Evolutionary conservation across 2,797 vertebrate genomes (phyloP).

Genomic region (Lithobates sylvaticus): DNA sequence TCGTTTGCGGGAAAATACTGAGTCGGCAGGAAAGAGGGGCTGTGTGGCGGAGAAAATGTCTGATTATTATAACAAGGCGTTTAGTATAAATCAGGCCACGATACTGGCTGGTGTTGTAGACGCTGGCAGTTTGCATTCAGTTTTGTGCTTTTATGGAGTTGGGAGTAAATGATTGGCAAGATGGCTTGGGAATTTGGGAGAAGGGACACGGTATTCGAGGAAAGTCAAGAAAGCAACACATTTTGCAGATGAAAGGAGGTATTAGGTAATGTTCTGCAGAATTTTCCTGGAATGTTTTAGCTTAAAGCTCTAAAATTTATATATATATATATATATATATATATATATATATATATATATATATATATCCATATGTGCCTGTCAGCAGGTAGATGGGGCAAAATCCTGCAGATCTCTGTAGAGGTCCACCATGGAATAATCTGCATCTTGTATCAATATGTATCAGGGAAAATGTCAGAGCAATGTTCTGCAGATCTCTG

Average conservation of each 20-base stretch:
- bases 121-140: slow-evolving; percentile 59
- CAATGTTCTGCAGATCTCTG: not conserved
- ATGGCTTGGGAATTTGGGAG: slow-evolving; percentile 62
- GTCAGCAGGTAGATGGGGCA: not conserved
- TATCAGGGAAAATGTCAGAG: not conserved
- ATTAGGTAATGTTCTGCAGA: not conserved
- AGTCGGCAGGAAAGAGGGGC: slow-evolving; percentile 72
- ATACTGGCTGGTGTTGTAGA: slow-evolving; percentile 64
- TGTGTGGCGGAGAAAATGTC: slow-evolving; percentile 68
- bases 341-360: not conserved
- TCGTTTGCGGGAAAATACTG: slow-evolving; percentile 67
- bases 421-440: not conserved
- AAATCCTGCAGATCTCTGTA: not conserved
- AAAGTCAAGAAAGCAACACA: slow-evolving; percentile 54
- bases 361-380: not conserved
- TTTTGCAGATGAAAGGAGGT: slow-evolving; percentile 8
- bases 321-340: not conserved
- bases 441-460: no score
- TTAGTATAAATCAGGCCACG: slow-evolving; percentile 72
- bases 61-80: slow-evolving; percentile 71
- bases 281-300: no score
- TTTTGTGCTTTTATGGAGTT: slow-evolving; percentile 62
- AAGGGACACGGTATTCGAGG: slow-evolving; percentile 67
- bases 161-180: slow-evolving; percentile 71
- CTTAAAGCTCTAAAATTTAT: no score